Base-by-base conservation (phyloP, 2,888 invertebrate genomes). In the Sinodicranocentrus sp. region DNA sequence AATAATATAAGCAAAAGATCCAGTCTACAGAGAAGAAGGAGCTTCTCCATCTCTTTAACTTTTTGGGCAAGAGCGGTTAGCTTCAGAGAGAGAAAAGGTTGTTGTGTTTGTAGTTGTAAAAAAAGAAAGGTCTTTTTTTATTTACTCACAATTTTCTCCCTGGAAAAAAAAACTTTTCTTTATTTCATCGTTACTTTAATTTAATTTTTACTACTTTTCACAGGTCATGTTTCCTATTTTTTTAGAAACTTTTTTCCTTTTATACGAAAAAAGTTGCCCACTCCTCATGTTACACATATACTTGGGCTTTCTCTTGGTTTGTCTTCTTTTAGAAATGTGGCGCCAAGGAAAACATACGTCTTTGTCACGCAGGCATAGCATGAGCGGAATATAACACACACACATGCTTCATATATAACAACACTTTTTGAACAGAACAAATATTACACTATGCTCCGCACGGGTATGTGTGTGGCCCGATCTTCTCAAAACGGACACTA, bases 281-380 rank as follows among this genome's bases (percentile, higher is more conserved):
- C n/a, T n/a, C n/a, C n/a, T n/a, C n/a, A n/a, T n/a, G 33, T 33
- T 33, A 33, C 33, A 33, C 10, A 2, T n/a, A 10, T 3, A 33
- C 5, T 33, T 33, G 33, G 33, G 33, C 10, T 48, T 48, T 48
- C 68, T 25, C n/a, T 67, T 52, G 5, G n/a, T 15, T 25, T 19
- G 67, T 44, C 61, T 67, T 67, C 44, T 57, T 57, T 61, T 28
- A 79, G 79, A 79, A 79, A 63, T 63, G 79, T 80, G 84, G 84
- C 84, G 84, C 84, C 84, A 84, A 75, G 84, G 79, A 84, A 84
- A 84, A 63, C 84, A 84, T 84, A 84, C 78, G 78, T 84, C 84
- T 84, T 73, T 84, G 84, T 84, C 84, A 84, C 72, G 44, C 39
- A 65, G 71, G 3, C 13, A 57, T 57, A 57, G 25, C 57, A 57